A percentile compares a stretch with the other conserved stretches of the same genome.
phyloP scores from a whole-genome alignment of 2,113 vertebrate species.

The Calidris pygmaea region DNA sequence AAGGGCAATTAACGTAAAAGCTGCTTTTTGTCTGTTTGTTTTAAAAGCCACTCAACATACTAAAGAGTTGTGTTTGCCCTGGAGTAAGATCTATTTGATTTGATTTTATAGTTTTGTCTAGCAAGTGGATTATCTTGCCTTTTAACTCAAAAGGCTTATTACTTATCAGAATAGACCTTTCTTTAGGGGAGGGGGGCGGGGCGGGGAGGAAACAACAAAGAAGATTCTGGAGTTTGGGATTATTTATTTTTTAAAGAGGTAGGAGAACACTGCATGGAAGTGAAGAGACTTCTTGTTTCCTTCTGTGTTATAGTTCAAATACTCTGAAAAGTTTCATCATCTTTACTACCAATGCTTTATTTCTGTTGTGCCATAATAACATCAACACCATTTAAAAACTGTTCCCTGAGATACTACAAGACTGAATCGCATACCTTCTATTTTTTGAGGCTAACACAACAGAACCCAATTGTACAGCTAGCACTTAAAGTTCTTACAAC shows the following conservation, averaged over 20 bases:
- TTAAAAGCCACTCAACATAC: background rate
- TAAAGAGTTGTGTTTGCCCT: background rate
- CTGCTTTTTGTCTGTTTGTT: background rate
- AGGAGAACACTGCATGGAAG: background rate
- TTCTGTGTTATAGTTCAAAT: background rate
- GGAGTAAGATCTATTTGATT: background rate
- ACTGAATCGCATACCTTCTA: background rate
- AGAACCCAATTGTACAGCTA: background rate
- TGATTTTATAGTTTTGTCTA: background rate
- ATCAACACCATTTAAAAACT: background rate
- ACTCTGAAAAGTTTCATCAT: background rate
- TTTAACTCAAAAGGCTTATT: background rate
- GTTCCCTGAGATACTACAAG: background rate
- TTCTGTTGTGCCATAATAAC: background rate
- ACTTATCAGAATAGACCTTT: background rate
- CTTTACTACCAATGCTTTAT: background rate
- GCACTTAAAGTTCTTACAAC: background rate
- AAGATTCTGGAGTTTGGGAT: background rate
- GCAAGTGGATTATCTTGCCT: background rate
- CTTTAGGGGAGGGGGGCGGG: too few relatives aligned
- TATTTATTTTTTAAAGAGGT: background rate
- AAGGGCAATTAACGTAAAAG: background rate
- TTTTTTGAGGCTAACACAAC: background rate
- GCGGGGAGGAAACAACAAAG: background rate
- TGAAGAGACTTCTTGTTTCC: background rate